These are phyloP conservation scores for Patiria miniata DNA, from an alignment of 35 echinoderm and acorn worm species.

Conservation along the genomic window DNA sequence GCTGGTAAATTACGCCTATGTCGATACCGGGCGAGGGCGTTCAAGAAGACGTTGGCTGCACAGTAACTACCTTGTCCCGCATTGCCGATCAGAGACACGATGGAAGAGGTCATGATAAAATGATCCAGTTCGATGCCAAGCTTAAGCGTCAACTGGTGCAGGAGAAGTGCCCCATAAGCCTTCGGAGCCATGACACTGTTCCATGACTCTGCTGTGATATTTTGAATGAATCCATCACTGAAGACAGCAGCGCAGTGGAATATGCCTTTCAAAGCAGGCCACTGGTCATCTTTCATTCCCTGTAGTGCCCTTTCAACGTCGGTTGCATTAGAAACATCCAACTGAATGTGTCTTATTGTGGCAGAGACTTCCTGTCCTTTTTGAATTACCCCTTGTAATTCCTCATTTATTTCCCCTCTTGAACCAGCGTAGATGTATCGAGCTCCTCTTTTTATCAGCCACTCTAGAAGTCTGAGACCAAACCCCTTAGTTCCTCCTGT, in stretches of 20 bases:
- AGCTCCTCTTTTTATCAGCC: constrained; percentile 54
- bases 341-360: constrained; percentile 25
- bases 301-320: constrained; percentile 9
- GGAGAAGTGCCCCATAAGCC: constrained; percentile 58
- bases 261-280: constrained; percentile 41
- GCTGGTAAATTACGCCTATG: constrained; percentile 39
- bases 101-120: constrained; percentile 67
- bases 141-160: constrained; percentile 59
- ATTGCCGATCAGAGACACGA: constrained; percentile 61
- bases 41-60: constrained; percentile 64
- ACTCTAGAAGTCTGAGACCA: constrained; percentile 52
- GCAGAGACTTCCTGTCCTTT: neutral
- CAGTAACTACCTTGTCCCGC: constrained; percentile 67
- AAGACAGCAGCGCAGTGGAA: constrained; percentile 70
- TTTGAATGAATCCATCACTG: constrained; percentile 33
- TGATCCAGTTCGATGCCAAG: constrained; percentile 42
- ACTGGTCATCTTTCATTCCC: neutral
- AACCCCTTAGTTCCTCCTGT: constrained; percentile 74
- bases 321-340: constrained; percentile 16
- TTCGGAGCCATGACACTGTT: constrained; percentile 52
- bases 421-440: constrained; percentile 34
- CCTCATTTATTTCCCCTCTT: constrained; percentile 1
- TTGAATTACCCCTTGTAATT: neutral
- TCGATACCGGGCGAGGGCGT: constrained; percentile 38
- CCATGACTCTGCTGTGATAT: constrained; percentile 38